phyloP scores from a whole-genome alignment of 2,113 vertebrate genomes.

The Erpornis zantholeuca region DNA sequence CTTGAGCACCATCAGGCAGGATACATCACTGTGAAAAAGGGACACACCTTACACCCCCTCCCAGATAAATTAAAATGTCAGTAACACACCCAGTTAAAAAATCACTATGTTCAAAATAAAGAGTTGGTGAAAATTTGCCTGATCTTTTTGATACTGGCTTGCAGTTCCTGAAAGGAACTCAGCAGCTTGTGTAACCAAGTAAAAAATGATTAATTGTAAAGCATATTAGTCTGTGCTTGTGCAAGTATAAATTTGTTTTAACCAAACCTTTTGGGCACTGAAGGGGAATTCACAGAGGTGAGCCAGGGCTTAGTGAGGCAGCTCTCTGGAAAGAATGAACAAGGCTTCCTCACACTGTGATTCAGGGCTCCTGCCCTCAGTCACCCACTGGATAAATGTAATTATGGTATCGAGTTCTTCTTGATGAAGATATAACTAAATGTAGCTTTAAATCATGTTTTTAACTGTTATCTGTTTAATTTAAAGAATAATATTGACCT shows the following conservation, averaged over 20 bases:
- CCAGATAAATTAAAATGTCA: background rate
- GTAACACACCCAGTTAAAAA: background rate
- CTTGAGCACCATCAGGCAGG: background rate
- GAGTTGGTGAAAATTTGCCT: background rate
- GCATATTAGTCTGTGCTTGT: background rate
- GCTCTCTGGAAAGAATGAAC: background rate
- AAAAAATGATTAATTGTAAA: background rate
- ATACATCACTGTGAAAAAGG: background rate
- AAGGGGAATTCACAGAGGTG: background rate
- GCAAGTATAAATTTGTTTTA: background rate
- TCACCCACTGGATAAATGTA: background rate
- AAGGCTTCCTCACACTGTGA: background rate
- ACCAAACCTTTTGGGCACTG: background rate
- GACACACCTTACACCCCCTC: slow-evolving; percentile 69
- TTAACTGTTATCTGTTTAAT: background rate
- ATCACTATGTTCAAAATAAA: background rate
- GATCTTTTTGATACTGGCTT: background rate
- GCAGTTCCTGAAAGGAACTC: background rate
- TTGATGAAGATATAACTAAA: background rate
- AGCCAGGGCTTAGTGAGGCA: background rate
- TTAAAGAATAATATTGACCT: background rate
- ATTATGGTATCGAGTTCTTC: fast-evolving
- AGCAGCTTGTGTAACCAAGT: background rate
- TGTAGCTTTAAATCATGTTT: background rate
- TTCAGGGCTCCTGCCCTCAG: background rate